Evolutionary conservation across 2,888 invertebrate species (phyloP), one percentile per base, ranked within the genome.

Genomic region (Drosophila nr. perissopoda): DNA sequence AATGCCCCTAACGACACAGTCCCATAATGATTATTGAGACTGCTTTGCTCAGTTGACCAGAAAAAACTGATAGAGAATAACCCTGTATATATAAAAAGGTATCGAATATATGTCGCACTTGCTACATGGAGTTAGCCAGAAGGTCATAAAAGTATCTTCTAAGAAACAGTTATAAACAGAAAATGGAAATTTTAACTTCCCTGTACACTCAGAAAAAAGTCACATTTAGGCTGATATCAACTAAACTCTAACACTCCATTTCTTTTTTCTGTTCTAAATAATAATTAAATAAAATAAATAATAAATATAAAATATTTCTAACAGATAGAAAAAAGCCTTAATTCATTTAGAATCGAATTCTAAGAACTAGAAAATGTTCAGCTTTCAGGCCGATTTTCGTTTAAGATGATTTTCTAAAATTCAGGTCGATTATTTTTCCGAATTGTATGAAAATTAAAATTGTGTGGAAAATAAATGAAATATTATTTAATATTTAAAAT

Each of bases 11-110:
- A 60, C 29, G 64, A 33, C 57, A 42, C 60, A 69, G 21, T 54
- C 54, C 13, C 34, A 63, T 60, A 69, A 59, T 52, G 34, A 11
- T 76, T 59, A 73, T 73, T 78, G 57, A 58, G 62, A 45, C 21
- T 11, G 10, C 8, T 25, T 36, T 16, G 21, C 21, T 7, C 42
- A 36, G 34, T 18, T 52, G 31, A 48, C 16, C 21, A 36, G 33
- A 27, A 27, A 2, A 1, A n/a, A 27, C n/a, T n/a, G n/a, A 11
- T 38, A 8, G 4, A 4, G 18, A 38, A 18, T 8, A 38, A 38
- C 38, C 7, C 36, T 18, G 36, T 36, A 1, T 36, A 36, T 16
- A 36, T 16, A 6, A 16, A 16, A 16, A 36, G 36, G 36, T 0
- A 38, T 38, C 3, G 36, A 45, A 13, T 45, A 7, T 7, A 42